Evolutionary conservation across 1,140 invertebrate genomes (phyloP), one percentile per base, ranked within the genome.

Genomic region (Laodelphax striatellus): DNA sequence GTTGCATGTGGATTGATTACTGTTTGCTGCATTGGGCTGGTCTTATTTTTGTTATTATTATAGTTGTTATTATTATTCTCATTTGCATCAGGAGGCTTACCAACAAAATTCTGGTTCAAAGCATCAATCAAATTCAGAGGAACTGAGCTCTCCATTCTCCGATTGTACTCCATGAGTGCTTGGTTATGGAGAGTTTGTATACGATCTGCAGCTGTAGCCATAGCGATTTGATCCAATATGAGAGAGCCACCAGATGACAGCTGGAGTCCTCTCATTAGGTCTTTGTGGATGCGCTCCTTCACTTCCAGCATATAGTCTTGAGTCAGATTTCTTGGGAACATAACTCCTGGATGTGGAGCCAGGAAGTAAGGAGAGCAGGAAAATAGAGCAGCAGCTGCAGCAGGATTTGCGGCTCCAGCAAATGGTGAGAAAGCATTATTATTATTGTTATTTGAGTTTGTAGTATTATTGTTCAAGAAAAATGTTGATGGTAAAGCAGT

Each of bases 261-360:
- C 61, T 83, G 84, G 13, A 85, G 70, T 0, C 83, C 79, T 34
- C 83, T 76, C 9, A 83, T 80, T 6, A 83, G 71, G 64, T 84
- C 77, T 64, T 83, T 84, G 34, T 83, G 80, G n/a, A 85, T 73
- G 28, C 80, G 75, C 38, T 84, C 80, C 64, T 83, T 82, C 64
- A 85, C 76, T 65, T 82, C 77, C 16, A 50, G 16, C 11, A 78
- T 70, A 55, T 82, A 72, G 57, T 83, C 80, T 63, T 79, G 80
- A 2, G 76, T 74, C 44, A 82, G 75, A 22, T 80, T 70, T 41
- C 79, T 75, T 19, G 76, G 75, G 56, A 77, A 76, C 70, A 81
- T 75, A 66, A 84, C 79, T 9, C 82, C 70, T 19, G 77, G 73
- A 2, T 78, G 77, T 19, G 63, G 61, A 13, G 65, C 50, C 13